Evolutionary conservation across 1,140 invertebrate species (phyloP), one percentile per base, ranked within the genome.

Genomic region (Ectropis grisescens): DNA sequence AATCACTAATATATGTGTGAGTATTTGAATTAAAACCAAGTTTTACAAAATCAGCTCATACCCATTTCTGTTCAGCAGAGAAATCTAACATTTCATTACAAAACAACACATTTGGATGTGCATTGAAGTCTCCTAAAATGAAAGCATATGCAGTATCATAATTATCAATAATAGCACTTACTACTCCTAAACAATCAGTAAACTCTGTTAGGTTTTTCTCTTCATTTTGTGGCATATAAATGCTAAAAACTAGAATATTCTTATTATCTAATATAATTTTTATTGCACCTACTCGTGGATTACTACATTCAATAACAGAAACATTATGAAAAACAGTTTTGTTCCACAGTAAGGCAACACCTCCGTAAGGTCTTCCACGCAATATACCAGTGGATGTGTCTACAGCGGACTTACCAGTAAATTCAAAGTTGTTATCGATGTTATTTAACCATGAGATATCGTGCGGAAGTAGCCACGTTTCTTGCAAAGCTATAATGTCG

Each of bases 401-500:
- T 7, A 47, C 24, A 1, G 33, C 40, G 1, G 48, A 51, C 7
- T 38, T 40, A 9, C 48, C 44, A 2, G 29, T 37, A 10, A 32
- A 51, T 0, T 29, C 29, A 12, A 51, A 51, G 3, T 37, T 11
- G 1, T 14, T 7, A 24, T 40, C 30, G n/a, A 51, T 34, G 3
- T 24, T 27, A 14, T 40, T 29, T 6, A 46, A 11, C 1, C 27
- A 14, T 1, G 22, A 14, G 4, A 46, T n/a, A n/a, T 51, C 48
- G 33, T 39, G 26, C 8, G 36, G 38, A 3, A 46, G 10, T 0
- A 51, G 27, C 45, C 45, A 47, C 0, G 38, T 49, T 14, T 49
- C 47, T 31, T 49, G 47, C 7, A 49, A 27, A 7, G 36, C 35
- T 22, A 51, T 27, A 6, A 51, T 27, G 11, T 45, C 41, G 9